These are phyloP conservation scores for Alectoris magna DNA, from an alignment of 2,797 vertebrate genomes.

Conservation along the genomic window DNA sequence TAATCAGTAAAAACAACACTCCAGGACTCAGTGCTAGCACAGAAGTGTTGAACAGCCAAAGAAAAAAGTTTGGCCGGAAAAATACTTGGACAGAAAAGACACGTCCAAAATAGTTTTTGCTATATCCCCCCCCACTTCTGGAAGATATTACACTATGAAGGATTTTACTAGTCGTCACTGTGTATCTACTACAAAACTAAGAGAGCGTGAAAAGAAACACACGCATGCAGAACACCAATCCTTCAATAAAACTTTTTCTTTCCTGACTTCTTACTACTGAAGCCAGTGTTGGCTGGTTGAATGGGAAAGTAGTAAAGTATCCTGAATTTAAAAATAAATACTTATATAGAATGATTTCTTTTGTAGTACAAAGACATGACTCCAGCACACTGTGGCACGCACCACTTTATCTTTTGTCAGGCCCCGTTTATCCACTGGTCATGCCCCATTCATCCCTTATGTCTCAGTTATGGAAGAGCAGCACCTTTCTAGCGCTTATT, in stretches of 20 bases:
- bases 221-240: not conserved
- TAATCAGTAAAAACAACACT: not conserved
- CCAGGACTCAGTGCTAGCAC: slow-evolving; percentile 4
- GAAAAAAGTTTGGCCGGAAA: not conserved
- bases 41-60: not conserved
- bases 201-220: slow-evolving; percentile 1
- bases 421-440: not conserved
- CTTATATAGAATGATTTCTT: not conserved
- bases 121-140: slow-evolving; percentile 18
- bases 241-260: not conserved
- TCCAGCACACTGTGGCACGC: not conserved
- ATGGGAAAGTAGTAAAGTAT: not conserved
- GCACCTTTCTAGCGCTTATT: not conserved
- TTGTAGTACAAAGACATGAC: not conserved
- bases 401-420: not conserved
- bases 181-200: not conserved
- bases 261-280: not conserved
- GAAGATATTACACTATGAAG: slow-evolving; percentile 30
- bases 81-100: slow-evolving; percentile 19
- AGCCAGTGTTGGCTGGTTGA: not conserved
- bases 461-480: not conserved
- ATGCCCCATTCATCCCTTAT: not conserved
- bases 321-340: not conserved
- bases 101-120: not conserved
- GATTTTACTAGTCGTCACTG: slow-evolving; percentile 43